Conservation (phyloP, 2,797 vertebrate genomes). For the Pseudocheirus occidentalis region DNA sequence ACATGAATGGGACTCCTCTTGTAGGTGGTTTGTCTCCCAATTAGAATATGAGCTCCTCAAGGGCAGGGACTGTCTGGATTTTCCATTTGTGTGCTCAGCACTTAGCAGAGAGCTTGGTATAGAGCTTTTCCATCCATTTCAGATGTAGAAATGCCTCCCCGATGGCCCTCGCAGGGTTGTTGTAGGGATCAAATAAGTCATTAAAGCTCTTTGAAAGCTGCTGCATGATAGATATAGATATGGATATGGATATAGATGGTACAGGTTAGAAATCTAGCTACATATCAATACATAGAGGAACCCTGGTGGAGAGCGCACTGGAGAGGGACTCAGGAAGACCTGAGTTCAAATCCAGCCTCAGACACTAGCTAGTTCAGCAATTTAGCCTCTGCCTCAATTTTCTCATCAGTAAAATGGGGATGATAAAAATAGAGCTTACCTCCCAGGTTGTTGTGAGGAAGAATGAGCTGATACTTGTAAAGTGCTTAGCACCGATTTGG, state of each 20-base stretch:
- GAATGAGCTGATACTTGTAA: background rate
- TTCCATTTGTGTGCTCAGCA: background rate
- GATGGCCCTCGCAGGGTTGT: no score
- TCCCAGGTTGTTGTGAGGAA: background rate
- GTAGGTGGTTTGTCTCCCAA: background rate
- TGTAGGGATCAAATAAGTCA: background rate
- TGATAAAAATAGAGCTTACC: no score
- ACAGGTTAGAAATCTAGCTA: background rate
- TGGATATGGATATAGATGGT: no score
- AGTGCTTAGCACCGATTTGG: background rate
- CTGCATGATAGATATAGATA: background rate
- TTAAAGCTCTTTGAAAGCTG: background rate
- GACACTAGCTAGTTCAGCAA: background rate
- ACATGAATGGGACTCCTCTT: background rate
- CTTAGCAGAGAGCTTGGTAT: background rate
- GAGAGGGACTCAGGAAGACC: background rate
- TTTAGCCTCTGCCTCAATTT: no score
- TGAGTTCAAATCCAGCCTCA: no score
- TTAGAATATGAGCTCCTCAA: background rate
- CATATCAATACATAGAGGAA: background rate
- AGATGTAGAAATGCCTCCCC: background rate
- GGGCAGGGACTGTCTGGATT: background rate
- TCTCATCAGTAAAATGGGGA: no score
- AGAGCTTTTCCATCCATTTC: background rate
- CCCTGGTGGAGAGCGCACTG: background rate